phyloP scores from a whole-genome alignment of 2,113 vertebrate genomes.

The Prionailurus viverrinus region DNA sequence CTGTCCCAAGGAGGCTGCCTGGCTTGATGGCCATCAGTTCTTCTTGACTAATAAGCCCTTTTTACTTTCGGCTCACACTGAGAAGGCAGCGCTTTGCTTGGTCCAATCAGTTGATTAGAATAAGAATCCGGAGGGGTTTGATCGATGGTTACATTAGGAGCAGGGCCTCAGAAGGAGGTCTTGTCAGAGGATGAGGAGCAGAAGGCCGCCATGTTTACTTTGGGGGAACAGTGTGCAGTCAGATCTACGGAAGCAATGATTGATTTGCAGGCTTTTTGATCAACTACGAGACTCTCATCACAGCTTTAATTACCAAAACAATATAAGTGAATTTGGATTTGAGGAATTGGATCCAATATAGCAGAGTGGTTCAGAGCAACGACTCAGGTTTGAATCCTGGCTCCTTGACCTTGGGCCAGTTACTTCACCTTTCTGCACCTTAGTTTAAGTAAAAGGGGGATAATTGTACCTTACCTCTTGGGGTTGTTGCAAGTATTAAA shows the following conservation, averaged over 20 bases:
- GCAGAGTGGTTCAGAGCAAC: background rate
- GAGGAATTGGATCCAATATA: background rate
- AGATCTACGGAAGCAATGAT: background rate
- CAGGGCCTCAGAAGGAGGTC: background rate
- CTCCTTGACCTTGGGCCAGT: background rate
- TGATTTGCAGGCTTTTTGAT: conserved; percentile 6
- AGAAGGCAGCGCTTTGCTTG: background rate
- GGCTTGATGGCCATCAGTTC: background rate
- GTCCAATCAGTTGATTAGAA: background rate
- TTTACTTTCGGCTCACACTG: conserved; percentile 12
- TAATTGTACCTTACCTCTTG: background rate
- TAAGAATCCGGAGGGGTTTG: background rate
- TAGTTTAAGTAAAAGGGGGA: background rate
- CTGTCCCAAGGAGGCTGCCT: conserved; percentile 20
- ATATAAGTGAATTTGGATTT: background rate
- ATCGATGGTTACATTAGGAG: background rate
- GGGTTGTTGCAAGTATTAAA: background rate
- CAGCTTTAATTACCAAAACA: background rate
- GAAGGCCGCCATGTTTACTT: background rate
- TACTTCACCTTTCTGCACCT: background rate
- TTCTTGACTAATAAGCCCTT: background rate
- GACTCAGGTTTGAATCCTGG: background rate
- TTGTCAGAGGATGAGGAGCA: background rate
- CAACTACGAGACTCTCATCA: background rate
- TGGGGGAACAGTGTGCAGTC: background rate